phyloP scores from a whole-genome alignment of 2,113 vertebrate genomes.

The Dasypus novemcinctus region DNA sequence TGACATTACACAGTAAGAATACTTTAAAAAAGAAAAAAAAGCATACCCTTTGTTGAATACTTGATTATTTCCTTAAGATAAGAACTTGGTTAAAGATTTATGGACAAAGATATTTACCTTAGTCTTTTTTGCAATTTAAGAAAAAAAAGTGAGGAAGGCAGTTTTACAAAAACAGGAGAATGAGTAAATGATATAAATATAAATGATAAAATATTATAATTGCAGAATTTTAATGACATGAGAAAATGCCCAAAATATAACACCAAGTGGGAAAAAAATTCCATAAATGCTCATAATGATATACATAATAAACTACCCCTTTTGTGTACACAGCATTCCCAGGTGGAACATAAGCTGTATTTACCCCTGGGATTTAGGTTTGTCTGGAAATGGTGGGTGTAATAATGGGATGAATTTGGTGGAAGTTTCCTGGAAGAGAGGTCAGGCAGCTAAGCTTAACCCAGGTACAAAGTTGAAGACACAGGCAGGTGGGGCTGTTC shows the following conservation, averaged over 20 bases:
- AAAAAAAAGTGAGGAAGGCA: no score
- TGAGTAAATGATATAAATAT: neutral
- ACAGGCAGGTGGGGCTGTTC: neutral
- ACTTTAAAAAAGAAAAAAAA: neutral
- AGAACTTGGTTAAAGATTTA: constrained; percentile 16
- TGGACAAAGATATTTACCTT: constrained; percentile 1
- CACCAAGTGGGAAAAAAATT: neutral
- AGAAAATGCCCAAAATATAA: neutral
- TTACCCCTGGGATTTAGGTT: neutral
- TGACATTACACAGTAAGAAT: neutral
- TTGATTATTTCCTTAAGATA: constrained; percentile 22
- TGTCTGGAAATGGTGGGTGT: neutral
- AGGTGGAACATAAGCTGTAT: neutral
- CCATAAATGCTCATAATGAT: neutral
- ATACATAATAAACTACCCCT: neutral
- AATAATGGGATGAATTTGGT: neutral
- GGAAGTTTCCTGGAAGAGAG: neutral
- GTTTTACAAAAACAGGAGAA: constrained; percentile 12
- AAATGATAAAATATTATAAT: neutral
- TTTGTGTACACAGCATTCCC: neutral
- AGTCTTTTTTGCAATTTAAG: neutral
- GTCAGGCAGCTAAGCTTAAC: neutral
- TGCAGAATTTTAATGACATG: constrained; percentile 18
- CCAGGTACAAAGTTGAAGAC: neutral
- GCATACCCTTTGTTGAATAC: neutral